Evolutionary conservation across 1,140 invertebrate species (phyloP).

Genomic region (Dendrolimus punctatus): DNA sequence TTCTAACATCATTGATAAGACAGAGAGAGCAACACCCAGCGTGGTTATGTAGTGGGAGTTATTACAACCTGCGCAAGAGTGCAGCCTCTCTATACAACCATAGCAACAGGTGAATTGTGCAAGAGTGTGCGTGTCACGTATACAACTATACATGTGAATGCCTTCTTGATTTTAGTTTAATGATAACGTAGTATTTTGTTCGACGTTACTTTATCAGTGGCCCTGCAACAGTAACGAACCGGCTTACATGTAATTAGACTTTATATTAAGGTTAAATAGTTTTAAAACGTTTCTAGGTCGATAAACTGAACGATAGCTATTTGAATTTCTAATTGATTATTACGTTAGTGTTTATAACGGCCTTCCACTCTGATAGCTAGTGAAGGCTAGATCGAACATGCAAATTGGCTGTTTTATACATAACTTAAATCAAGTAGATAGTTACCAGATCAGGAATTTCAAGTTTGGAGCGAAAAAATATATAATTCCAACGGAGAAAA

Average conservation of each 20-base stretch:
- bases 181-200: conserved; percentile 62
- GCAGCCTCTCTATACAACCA: conserved; percentile 56
- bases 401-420: too few relatives aligned
- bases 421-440: too few relatives aligned
- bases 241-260: conserved; percentile 28
- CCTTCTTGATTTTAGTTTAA: conserved; percentile 50
- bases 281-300: conserved; percentile 12
- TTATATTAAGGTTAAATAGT: conserved; percentile 21
- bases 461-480: too few relatives aligned
- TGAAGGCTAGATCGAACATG: too few relatives aligned
- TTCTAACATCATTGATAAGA: conserved; percentile 17
- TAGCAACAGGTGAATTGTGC: conserved; percentile 61
- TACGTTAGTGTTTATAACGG: conserved; percentile 2
- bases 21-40: conserved; percentile 23
- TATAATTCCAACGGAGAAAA: too few relatives aligned
- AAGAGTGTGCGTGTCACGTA: conserved; percentile 42
- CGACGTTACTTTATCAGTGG: conserved; percentile 36
- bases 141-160: conserved; percentile 31
- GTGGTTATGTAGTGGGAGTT: conserved; percentile 39
- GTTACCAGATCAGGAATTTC: too few relatives aligned
- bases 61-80: conserved; percentile 54
- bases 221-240: conserved; percentile 31
- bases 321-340: conserved; percentile 6
- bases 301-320: conserved; percentile 13
- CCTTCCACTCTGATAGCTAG: neutral